Evolutionary conservation across 1,140 invertebrate species (phyloP), one percentile per base, ranked within the genome.

Genomic region (Gonioctena quinquepunctata): DNA sequence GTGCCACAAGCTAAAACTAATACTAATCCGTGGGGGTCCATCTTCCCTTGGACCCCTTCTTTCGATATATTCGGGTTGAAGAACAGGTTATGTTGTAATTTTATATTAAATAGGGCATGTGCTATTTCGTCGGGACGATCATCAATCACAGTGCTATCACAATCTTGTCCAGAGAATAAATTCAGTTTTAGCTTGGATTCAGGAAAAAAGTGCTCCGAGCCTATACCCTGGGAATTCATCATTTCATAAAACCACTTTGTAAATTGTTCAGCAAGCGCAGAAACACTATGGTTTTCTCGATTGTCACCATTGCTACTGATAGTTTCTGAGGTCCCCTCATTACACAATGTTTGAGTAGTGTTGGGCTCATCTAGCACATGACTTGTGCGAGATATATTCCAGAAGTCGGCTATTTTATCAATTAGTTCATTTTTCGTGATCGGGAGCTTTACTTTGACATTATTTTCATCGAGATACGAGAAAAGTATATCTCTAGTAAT

Each of bases 11-110:
- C 85, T 27, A 89, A 69, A 2, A 91, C 84, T 18, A 88, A 56
- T 1, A 89, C 85, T n/a, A 90, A 77, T 2, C 90, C 90, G 75
- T 90, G 88, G 1, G 84, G 81, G 78, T 89, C 86, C 57, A 86
- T 83, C 70, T 83, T 84, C 1, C 87, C 88, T 67, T 84, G 83
- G 1, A 88, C 80, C 4, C 89, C 89, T 18, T 87, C 83, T 25
- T 73, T 69, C 3, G 78, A 77, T 8, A 87, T 72, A 77, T 90
- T 90, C 0, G 89, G 88, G 79, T 89, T 89, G 75, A 90, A 90
- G 63, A 83, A 79, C 18, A 90, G 79, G 19, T 81, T 79, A 76
- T 90, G 83, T 16, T 84, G 74, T 22, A 68, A 71, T 27, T 82
- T 79, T 2, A 85, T 76, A 19, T 79, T 72, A n/a, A 77, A 73